phyloP scores from a whole-genome alignment of 2,888 invertebrate species.

The Cylloceria caligata region DNA sequence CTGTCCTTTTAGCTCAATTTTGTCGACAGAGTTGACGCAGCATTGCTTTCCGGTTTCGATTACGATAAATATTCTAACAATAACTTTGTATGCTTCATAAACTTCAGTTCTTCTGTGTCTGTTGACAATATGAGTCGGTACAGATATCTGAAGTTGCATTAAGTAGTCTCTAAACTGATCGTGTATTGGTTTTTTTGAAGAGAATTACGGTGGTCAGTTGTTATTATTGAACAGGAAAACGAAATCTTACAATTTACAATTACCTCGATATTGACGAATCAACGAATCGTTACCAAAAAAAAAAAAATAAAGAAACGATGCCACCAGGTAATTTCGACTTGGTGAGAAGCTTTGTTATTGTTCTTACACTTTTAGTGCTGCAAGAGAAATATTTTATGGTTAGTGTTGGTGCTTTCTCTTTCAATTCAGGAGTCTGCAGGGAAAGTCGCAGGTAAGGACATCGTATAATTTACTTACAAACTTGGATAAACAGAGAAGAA shows the following conservation, averaged over 20 bases:
- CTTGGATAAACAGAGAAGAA: not conserved
- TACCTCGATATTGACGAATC: not conserved
- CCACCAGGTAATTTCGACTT: not conserved
- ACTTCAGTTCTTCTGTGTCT: conserved; percentile 33
- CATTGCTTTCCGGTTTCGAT: not conserved
- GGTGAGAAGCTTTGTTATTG: not conserved
- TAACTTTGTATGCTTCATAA: not conserved
- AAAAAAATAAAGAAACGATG: no score
- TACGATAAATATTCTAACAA: conserved; percentile 19
- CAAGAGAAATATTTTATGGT: no score
- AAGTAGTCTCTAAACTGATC: not conserved
- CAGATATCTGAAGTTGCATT: not conserved
- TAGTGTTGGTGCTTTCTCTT: not conserved
- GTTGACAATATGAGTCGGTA: not conserved
- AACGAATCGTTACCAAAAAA: not conserved
- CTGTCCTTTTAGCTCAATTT: conserved; percentile 38
- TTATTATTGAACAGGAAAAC: not conserved
- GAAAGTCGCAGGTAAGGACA: not conserved
- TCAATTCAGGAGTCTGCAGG: not conserved
- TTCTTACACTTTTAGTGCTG: not conserved
- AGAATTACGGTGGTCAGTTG: not conserved
- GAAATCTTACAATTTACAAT: not conserved
- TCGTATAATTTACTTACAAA: not conserved
- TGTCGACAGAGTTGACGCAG: conserved; percentile 12
- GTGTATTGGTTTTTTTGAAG: not conserved